Evolutionary conservation across 2,888 invertebrate species (phyloP).

Genomic region (Dryobota labecula): DNA sequence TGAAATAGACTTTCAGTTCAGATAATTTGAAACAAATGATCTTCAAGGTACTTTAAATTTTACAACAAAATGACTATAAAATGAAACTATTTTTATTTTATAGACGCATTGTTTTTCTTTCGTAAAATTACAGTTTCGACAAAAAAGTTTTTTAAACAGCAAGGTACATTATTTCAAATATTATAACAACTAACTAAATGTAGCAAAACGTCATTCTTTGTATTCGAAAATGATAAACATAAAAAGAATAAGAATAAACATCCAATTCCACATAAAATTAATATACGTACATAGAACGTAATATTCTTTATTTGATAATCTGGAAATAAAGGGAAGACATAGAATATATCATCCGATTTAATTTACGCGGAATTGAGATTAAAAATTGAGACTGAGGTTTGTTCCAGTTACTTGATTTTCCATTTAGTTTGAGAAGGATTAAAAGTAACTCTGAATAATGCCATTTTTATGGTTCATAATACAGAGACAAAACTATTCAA

Average conservation of each 20-base stretch:
- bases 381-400: not conserved
- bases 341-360: constrained; percentile 23
- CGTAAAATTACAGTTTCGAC: not conserved
- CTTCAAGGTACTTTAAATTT: not conserved
- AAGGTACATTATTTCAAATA: constrained; percentile 6
- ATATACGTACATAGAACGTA: not conserved
- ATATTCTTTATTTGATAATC: constrained; percentile 5
- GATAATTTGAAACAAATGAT: not conserved
- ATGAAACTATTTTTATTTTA: not conserved
- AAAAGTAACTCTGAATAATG: not conserved
- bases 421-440: not conserved
- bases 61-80: not conserved
- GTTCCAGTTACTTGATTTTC: not conserved
- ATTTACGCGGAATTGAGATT: not conserved
- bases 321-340: constrained; percentile 10
- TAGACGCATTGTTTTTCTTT: not conserved
- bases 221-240: not conserved
- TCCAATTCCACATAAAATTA: not conserved
- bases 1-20: not conserved
- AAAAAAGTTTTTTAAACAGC: not conserved
- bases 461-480: not conserved
- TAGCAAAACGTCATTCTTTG: constrained; percentile 1
- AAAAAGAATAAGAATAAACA: not conserved
- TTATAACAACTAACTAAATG: not conserved
- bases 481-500: not conserved